Evolutionary conservation across 1,140 invertebrate genomes (phyloP).

Genomic region (Formica selysi): DNA sequence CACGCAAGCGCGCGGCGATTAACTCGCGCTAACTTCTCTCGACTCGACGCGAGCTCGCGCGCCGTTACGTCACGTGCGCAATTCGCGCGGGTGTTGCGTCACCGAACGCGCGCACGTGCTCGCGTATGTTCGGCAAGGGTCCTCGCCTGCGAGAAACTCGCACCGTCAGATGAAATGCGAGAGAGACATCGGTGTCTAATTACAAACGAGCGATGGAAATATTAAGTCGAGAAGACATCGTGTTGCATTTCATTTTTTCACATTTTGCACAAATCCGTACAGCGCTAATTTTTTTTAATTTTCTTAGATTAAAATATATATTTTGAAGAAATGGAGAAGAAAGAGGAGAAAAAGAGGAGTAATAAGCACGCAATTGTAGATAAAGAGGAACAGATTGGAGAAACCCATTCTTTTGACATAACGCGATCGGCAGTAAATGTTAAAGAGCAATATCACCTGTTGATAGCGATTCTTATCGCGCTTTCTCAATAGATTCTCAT

Average conservation of each 20-base stretch:
- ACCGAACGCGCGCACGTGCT: constrained; percentile 70
- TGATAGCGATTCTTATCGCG: not conserved
- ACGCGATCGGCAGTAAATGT: not conserved
- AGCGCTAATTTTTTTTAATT: not conserved
- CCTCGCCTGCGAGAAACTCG: not conserved
- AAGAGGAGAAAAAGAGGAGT: not conserved
- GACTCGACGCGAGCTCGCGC: not conserved
- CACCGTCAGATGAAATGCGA: not conserved
- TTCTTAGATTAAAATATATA: not conserved
- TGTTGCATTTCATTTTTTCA: not conserved
- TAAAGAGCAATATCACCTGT: constrained; percentile 6
- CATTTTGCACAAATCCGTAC: too few species aligned
- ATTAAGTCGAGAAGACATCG: not conserved
- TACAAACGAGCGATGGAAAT: not conserved
- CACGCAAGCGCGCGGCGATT: not conserved
- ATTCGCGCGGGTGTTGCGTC: constrained; percentile 69
- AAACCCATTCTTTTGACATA: not conserved
- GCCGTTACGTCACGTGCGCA: constrained; percentile 64
- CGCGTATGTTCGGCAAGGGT: not conserved
- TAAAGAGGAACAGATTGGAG: not conserved
- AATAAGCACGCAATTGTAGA: not conserved
- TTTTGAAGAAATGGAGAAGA: not conserved
- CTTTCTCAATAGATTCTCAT: not conserved
- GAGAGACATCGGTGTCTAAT: not conserved
- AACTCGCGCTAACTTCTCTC: too few species aligned